Conservation (phyloP, 1,140 invertebrate species). For the Temnothorax nylanderi region DNA sequence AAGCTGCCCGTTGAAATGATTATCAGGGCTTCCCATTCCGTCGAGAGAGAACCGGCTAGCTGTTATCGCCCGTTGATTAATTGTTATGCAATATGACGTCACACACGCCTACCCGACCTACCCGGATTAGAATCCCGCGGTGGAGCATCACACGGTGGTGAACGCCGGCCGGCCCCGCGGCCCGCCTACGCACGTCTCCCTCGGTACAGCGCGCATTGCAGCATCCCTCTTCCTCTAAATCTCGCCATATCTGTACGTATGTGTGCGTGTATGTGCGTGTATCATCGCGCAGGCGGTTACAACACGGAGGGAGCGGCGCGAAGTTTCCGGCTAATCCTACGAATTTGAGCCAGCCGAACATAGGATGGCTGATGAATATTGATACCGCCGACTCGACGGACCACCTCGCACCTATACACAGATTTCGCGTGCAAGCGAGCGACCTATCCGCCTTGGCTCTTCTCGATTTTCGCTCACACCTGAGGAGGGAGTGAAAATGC, state of each 20-base stretch:
- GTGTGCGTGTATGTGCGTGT: not conserved
- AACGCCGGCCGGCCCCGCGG: conserved; percentile 57
- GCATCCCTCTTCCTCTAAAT: conserved; percentile 10
- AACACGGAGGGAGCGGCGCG: conserved; percentile 77
- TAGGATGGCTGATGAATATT: conserved; percentile 86
- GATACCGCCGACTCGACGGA: conserved; percentile 77
- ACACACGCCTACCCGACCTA: conserved; percentile 74
- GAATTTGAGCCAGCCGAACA: conserved; percentile 85
- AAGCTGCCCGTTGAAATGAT: conserved; percentile 86
- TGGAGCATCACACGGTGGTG: conserved; percentile 70
- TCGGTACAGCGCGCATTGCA: conserved; percentile 2
- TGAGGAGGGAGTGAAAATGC: conserved; percentile 69
- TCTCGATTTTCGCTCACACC: conserved; percentile 50
- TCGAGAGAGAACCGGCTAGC: conserved; percentile 80
- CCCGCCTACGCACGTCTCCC: conserved; percentile 32
- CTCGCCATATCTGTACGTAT: conserved; percentile 3
- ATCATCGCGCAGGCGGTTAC: conserved; percentile 54
- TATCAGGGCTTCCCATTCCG: conserved; percentile 85
- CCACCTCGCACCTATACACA: conserved; percentile 52
- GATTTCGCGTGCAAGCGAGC: conserved; percentile 29
- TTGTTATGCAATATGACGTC: conserved; percentile 87
- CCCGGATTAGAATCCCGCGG: conserved; percentile 82
- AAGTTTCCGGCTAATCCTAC: conserved; percentile 84
- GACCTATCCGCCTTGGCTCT: conserved; percentile 21
- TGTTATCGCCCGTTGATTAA: conserved; percentile 86